Evolutionary conservation across 2,797 vertebrate species (phyloP), one percentile per base, ranked within the genome.

Genomic region (Sebastes cheni): DNA sequence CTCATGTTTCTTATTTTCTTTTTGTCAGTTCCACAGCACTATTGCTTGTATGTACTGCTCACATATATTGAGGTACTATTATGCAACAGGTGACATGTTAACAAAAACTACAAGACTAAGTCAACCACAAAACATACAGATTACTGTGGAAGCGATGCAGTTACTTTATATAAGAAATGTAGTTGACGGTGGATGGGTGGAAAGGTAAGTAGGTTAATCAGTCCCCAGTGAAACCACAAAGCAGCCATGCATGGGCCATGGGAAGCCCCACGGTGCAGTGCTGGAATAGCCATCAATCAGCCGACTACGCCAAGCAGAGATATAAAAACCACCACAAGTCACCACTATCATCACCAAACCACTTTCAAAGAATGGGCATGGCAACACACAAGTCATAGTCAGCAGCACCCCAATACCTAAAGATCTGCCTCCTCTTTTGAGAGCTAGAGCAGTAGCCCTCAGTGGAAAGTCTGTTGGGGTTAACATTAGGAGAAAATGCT

Each of bases 371-470:
- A 85, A 95, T 92, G 93, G 92, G 93, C 93, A 96, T 95, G 91
- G 92, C 93, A 96, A 96, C 94, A 96, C 91, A 93, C 81, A 93
- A 84, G 86, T 90, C 91, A 92, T 82, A 85, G 84, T 90, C 90
- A 93, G 86, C 86, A 93, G 91, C 77, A 93, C 93, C 95, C 93
- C 95, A 95, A 95, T 97, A 98, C 97, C 97, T 97, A 98, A 98
- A 98, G 93, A 97, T 97, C 96, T 98, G 97, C 94, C 97, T 97
- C 96, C 96, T 95, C 94, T 97, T 97, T 97, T 97, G 97, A 95
- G 97, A 98, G 94, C 96, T 97, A 96, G 96, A 97, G 96, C 96
- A 96, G 97, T 97, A 98, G 96, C 96, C 96, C 93, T 98, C 96
- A 96, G 97, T 97, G 97, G 97, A 96, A 96, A 97, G 94, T 97